A percentile compares a stretch with the other conserved stretches of the same genome.
phyloP scores from a whole-genome alignment of 2,797 vertebrate genomes.

The Sebastes jordani region DNA sequence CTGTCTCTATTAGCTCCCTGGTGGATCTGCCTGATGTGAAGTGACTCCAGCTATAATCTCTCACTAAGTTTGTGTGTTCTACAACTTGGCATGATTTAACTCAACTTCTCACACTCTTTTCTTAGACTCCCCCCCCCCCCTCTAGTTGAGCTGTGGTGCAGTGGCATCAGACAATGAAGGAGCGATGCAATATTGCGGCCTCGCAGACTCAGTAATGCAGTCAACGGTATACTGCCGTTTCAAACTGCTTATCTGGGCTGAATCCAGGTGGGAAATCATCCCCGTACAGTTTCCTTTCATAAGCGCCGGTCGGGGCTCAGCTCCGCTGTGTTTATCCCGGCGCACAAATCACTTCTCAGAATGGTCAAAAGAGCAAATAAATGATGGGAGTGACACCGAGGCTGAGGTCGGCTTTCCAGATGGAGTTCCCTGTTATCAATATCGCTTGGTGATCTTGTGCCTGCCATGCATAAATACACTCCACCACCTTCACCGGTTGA shows the following conservation, averaged over 20 bases:
- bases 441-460: slow-evolving; percentile 40
- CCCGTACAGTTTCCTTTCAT: slow-evolving; percentile 73
- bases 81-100: slow-evolving; percentile 70
- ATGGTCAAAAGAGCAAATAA: slow-evolving; percentile 61
- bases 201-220: slow-evolving; percentile 57
- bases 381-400: slow-evolving; percentile 43
- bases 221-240: slow-evolving; percentile 69
- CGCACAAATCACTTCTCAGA: slow-evolving; percentile 71
- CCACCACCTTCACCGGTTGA: slow-evolving; percentile 10
- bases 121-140: not conserved
- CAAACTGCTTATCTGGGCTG: slow-evolving; percentile 72
- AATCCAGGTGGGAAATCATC: slow-evolving; percentile 79
- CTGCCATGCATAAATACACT: slow-evolving; percentile 40
- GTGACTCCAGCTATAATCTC: slow-evolving; percentile 84
- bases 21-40: slow-evolving; percentile 83
- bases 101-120: slow-evolving; percentile 41
- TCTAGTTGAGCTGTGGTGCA: slow-evolving; percentile 35
- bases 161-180: slow-evolving; percentile 54
- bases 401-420: slow-evolving; percentile 37
- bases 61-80: slow-evolving; percentile 82
- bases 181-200: slow-evolving; percentile 51
- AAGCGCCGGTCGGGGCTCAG: slow-evolving; percentile 62
- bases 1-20: slow-evolving; percentile 75
- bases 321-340: slow-evolving; percentile 53
- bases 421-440: slow-evolving; percentile 55